Base-by-base conservation (phyloP, 2,113 vertebrate genomes). In the Takifugu flavidus region DNA sequence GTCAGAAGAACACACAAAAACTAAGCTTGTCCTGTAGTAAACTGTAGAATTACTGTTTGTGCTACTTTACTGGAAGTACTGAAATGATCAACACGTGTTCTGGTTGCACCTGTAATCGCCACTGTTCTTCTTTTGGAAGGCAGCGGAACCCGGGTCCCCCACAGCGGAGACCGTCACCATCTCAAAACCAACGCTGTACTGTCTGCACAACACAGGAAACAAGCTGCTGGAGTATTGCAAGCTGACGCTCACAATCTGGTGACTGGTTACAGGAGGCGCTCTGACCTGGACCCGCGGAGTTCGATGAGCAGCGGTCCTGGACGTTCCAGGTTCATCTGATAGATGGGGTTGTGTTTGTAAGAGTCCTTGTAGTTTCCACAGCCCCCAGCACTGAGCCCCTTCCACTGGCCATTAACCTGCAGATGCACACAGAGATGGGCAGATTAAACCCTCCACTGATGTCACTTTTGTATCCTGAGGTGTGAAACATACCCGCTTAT, bases 381-480 rank as follows among this genome's bases (percentile, higher is more conserved):
- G 14, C 96, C 97, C 44, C 97, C 97, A 13, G 97, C 95, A 62
- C 86, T 95, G 43, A 79, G 74, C 8, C 94, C 95, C 75, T 95
- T 98, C 96, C 97, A 99, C 73, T 97, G 95, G 20, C 96, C 97
- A 51, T 98, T 98, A 45, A 98, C 82, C 97, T 99, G 82, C 44
- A 42, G 70, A 75, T 29, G 20, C 5, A 49, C 4, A 6, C 44
- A 1, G 25, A 25, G 15, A 25, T 5, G 6, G 5, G 1, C n/a
- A 4, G 46, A 1, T 49, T n/a, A 49, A 25, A 25, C 27, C 6
- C 2, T 0, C 34, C 34, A 10, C 34, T 34, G 1, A 7, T 34
- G 7, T 11, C 34, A 39, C 1, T 2, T 11, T 3, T 1, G 34
- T 1, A 39, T 31, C 34, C 34, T 8, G 5, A 11, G 2, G 2